Evolutionary conservation across 2,797 vertebrate species (phyloP).

Genomic region (Cyprinodon diabolis): DNA sequence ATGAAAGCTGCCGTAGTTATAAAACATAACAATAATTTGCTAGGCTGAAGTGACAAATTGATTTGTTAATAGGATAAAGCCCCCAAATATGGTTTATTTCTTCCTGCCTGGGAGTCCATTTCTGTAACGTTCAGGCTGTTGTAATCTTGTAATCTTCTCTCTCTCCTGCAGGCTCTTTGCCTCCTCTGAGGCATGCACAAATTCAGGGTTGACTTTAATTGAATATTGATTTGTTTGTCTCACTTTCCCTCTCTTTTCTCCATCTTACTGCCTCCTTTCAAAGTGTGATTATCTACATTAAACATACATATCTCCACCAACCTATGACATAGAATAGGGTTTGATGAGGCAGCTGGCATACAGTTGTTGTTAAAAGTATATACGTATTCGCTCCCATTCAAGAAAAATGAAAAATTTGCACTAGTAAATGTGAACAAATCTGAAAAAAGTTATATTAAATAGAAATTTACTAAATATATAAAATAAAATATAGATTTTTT

Average conservation of each 20-base stretch:
- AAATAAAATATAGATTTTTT: too few species aligned
- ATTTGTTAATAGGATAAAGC: constrained; percentile 56
- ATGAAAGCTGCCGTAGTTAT: constrained; percentile 51
- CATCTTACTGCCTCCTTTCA: constrained; percentile 18
- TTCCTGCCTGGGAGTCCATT: constrained; percentile 31
- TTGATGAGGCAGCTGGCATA: constrained; percentile 1
- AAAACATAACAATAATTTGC: constrained; percentile 27
- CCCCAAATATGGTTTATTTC: constrained; percentile 45
- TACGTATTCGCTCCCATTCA: too few species aligned
- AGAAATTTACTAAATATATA: too few species aligned
- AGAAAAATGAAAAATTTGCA: too few species aligned
- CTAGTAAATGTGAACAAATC: too few species aligned
- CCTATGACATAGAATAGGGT: constrained; percentile 17
- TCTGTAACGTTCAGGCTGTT: constrained; percentile 32
- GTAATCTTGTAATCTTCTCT: constrained; percentile 63
- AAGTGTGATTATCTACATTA: constrained; percentile 60
- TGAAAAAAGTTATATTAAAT: too few species aligned
- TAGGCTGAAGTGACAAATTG: constrained; percentile 46
- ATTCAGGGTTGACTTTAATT: constrained; percentile 66
- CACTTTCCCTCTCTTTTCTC: background rate
- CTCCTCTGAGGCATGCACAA: constrained; percentile 38
- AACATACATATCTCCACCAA: constrained; percentile 40
- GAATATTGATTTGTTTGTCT: constrained; percentile 77
- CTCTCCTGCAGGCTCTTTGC: constrained; percentile 27
- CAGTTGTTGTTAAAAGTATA: too few species aligned